phyloP scores from a whole-genome alignment of 2,113 vertebrate genomes.

The Malurus melanocephalus region DNA sequence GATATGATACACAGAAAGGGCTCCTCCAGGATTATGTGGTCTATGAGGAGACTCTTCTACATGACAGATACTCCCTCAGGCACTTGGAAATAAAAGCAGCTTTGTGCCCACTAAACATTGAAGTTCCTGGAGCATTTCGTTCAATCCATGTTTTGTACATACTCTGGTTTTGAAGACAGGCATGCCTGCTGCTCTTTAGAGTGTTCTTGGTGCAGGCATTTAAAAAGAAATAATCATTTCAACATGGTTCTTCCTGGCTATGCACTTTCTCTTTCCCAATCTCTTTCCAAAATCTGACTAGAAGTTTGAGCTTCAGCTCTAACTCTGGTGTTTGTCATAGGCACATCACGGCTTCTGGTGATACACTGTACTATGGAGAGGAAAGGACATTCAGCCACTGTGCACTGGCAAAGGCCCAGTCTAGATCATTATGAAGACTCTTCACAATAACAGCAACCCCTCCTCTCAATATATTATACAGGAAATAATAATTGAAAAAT shows the following conservation, averaged over 20 bases:
- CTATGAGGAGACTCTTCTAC: neutral
- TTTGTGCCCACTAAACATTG: neutral
- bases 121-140: neutral
- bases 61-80: neutral
- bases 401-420: neutral
- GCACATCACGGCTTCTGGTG: neutral
- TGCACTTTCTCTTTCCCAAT: neutral
- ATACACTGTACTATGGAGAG: neutral
- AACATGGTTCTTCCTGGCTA: neutral
- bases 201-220: neutral
- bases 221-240: neutral
- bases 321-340: neutral
- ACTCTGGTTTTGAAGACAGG: neutral
- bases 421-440: neutral
- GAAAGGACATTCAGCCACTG: neutral
- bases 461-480: neutral
- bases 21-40: neutral
- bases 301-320: neutral
- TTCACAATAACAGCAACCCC: neutral
- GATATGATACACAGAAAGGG: neutral
- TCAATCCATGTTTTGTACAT: neutral
- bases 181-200: neutral
- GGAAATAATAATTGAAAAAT: neutral
- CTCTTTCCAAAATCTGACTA: neutral
- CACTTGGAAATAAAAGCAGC: neutral